Conservation (phyloP, 1,140 invertebrate species). For the Oreohelix idahoensis region DNA sequence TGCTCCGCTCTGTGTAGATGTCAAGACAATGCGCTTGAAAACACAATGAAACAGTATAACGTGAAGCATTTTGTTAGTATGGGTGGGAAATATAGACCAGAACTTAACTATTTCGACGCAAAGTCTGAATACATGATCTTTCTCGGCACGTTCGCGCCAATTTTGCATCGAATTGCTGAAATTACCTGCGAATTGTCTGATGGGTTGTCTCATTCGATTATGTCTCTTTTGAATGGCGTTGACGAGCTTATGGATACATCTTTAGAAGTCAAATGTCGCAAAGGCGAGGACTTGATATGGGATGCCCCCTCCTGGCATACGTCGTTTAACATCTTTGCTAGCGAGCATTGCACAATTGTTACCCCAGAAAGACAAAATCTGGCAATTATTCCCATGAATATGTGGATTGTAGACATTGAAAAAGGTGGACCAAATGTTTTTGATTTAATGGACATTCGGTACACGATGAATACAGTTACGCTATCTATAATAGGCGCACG, state of each 20-base stretch:
- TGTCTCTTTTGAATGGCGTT: slow-evolving; percentile 26
- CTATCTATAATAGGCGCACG: slow-evolving; percentile 22
- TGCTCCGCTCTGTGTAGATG: slow-evolving; percentile 20
- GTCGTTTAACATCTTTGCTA: slow-evolving; percentile 32
- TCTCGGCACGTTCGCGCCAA: slow-evolving; percentile 7
- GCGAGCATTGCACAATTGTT: slow-evolving; percentile 17
- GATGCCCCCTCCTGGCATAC: slow-evolving; percentile 23
- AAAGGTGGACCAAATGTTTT: not conserved
- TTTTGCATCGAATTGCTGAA: not conserved
- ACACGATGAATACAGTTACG: slow-evolving; percentile 18
- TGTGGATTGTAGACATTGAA: slow-evolving; percentile 40
- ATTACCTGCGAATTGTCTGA: slow-evolving; percentile 21
- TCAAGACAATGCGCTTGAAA: slow-evolving; percentile 7
- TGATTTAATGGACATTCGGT: slow-evolving; percentile 28
- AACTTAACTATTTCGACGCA: slow-evolving; percentile 8
- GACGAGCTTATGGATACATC: slow-evolving; percentile 10
- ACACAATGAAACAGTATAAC: slow-evolving; percentile 14
- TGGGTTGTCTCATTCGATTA: not conserved
- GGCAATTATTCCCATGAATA: slow-evolving; percentile 33
- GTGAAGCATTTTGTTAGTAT: not conserved
- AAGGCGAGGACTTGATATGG: slow-evolving; percentile 23
- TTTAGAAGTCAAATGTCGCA: slow-evolving; percentile 1
- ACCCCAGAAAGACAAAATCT: not conserved
- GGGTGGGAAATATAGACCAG: slow-evolving; percentile 24
- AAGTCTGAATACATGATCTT: slow-evolving; percentile 26